These are phyloP conservation scores for Panthera leo DNA, from an alignment of 2,113 vertebrate species.

Conservation along the genomic window DNA sequence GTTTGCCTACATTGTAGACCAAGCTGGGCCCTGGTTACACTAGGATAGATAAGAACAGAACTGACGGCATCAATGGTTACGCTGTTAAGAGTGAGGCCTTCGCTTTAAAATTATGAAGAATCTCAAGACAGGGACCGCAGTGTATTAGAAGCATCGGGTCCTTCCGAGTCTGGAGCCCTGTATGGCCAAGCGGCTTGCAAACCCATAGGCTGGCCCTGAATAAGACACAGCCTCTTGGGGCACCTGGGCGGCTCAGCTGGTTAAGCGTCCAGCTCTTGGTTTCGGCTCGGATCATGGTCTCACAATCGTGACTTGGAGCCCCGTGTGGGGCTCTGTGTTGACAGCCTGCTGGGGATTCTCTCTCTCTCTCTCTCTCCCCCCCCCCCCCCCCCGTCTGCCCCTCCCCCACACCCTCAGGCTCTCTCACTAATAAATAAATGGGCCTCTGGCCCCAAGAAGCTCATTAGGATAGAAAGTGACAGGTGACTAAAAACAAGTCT, in stretches of 20 bases:
- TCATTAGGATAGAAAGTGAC: neutral
- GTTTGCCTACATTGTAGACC: neutral
- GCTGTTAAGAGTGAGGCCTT: neutral
- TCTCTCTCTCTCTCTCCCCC: too few species aligned
- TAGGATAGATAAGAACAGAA: neutral
- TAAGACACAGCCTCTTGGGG: neutral
- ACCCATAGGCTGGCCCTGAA: too few species aligned
- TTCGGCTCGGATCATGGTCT: too few species aligned
- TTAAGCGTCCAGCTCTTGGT: too few species aligned
- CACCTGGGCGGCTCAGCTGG: too few species aligned
- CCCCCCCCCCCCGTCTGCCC: too few species aligned
- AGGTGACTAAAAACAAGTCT: neutral
- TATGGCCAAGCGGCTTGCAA: neutral
- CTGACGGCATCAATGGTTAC: neutral
- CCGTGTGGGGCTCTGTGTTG: too few species aligned
- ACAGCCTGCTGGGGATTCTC: too few species aligned
- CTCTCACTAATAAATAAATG: too few species aligned
- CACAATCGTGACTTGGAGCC: too few species aligned
- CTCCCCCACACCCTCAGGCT: too few species aligned
- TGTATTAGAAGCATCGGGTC: neutral
- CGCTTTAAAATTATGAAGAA: neutral
- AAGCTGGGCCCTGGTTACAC: neutral
- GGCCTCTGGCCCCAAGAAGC: neutral
- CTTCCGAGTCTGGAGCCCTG: neutral
- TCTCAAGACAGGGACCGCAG: neutral